A percentile compares a stretch with the other conserved stretches of the same genome.
Evolutionary conservation across 2,888 invertebrate species (phyloP).

Genomic region (Eudasyphora cyanicolor): DNA sequence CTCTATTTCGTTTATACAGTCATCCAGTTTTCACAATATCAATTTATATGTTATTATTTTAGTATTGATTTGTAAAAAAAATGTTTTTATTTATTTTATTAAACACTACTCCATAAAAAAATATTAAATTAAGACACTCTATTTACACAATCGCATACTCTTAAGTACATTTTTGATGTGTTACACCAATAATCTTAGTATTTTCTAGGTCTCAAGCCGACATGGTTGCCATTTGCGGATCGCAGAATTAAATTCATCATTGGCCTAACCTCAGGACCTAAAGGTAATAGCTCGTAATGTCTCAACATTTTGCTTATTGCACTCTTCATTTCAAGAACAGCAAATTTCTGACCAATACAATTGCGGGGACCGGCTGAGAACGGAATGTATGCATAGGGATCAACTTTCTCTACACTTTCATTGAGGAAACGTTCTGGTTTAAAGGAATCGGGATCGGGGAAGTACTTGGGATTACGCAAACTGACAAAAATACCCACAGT

Average conservation of each 20-base stretch:
- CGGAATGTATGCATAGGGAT: constrained; percentile 76
- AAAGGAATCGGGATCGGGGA: constrained; percentile 75
- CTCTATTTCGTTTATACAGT: no score
- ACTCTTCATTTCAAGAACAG: constrained; percentile 77
- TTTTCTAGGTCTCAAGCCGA: constrained; percentile 71
- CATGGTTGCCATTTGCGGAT: constrained; percentile 73
- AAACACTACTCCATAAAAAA: background rate
- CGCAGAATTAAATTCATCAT: constrained; percentile 73
- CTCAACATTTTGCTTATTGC: constrained; percentile 74
- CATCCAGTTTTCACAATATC: no score
- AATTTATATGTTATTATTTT: no score
- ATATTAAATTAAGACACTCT: background rate
- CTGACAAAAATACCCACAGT: constrained; percentile 73
- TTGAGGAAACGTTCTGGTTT: constrained; percentile 78
- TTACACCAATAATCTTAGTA: constrained; percentile 63
- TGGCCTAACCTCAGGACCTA: constrained; percentile 72
- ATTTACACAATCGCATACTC: background rate
- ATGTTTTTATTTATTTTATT: background rate
- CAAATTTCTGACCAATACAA: constrained; percentile 78
- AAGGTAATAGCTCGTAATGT: constrained; percentile 73
- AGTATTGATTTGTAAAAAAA: background rate
- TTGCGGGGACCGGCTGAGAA: constrained; percentile 78
- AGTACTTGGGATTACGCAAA: constrained; percentile 73
- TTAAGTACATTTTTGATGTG: background rate
- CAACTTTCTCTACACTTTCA: constrained; percentile 80